Evolutionary conservation across 2,113 vertebrate genomes (phyloP).

Genomic region (Nannobrachium achirus): DNA sequence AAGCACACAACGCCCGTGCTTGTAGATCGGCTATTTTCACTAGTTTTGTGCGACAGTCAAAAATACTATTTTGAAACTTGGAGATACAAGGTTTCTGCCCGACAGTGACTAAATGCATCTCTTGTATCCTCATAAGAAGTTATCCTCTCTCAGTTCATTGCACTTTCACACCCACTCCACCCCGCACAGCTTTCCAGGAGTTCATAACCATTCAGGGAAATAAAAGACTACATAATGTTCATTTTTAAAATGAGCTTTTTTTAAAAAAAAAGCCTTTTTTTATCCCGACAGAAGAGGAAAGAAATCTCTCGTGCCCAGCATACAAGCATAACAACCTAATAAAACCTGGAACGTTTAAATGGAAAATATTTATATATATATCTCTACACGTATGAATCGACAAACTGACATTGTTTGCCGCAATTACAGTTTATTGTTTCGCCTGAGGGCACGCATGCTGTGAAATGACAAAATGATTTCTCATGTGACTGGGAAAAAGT

Average conservation of each 20-base stretch:
- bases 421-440: slow-evolving; percentile 13
- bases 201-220: slow-evolving; percentile 45
- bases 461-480: slow-evolving; percentile 12
- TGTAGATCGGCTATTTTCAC: no score
- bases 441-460: not conserved
- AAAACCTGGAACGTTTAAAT: slow-evolving; percentile 42
- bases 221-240: slow-evolving; percentile 52
- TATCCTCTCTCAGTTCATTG: not conserved
- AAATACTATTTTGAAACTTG: no score
- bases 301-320: slow-evolving; percentile 10
- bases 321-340: slow-evolving; percentile 40
- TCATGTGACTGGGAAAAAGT: not conserved
- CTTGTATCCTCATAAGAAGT: no score
- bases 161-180: slow-evolving; percentile 35
- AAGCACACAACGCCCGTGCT: no score
- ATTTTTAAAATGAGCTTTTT: no score
- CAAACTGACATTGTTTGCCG: slow-evolving; percentile 5
- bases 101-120: not conserved
- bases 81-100: no score
- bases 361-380: slow-evolving; percentile 19
- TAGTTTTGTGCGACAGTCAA: no score
- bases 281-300: slow-evolving; percentile 15
- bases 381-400: not conserved
- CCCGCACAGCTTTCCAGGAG: not conserved
- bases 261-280: no score